Percentiles rank a stretch among this genome's conserved stretches.
These are phyloP conservation scores for Polia nebulosa DNA, from an alignment of 2,888 invertebrate genomes.

Conservation along the genomic window DNA sequence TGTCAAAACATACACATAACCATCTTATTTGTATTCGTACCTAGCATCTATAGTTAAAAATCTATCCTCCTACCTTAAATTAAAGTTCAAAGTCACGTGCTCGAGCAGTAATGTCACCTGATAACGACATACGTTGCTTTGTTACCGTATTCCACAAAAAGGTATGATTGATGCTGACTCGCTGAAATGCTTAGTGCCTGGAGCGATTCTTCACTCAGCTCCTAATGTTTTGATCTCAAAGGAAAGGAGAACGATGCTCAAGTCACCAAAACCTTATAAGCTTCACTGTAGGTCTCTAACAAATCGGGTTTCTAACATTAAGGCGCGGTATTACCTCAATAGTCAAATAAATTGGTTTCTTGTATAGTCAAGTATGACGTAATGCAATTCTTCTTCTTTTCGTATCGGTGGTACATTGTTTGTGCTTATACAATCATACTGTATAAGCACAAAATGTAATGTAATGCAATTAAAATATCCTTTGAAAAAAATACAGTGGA, in stretches of 20 bases:
- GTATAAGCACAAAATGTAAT: too few species aligned
- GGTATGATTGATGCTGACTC: constrained; percentile 68
- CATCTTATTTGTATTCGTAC: too few species aligned
- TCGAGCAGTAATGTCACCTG: constrained; percentile 35
- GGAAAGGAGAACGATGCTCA: constrained; percentile 42
- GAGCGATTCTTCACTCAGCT: constrained; percentile 62
- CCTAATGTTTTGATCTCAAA: constrained; percentile 60
- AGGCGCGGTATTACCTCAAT: too few species aligned
- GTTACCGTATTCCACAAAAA: constrained; percentile 62
- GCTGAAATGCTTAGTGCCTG: constrained; percentile 51
- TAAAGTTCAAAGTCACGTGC: constrained; percentile 28
- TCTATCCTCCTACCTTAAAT: not conserved
- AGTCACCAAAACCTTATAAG: constrained; percentile 25
- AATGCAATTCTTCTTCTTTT: too few species aligned
- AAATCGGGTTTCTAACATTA: not conserved
- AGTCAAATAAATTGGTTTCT: too few species aligned
- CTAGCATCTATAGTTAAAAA: constrained; percentile 15
- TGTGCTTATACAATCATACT: too few species aligned
- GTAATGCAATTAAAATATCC: too few species aligned
- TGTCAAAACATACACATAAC: too few species aligned
- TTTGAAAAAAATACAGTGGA: too few species aligned
- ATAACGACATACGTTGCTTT: constrained; percentile 49
- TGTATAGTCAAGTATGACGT: too few species aligned
- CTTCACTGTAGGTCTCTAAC: not conserved
- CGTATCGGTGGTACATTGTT: too few species aligned